Percentiles rank a stretch among this genome's conserved stretches.
These are phyloP conservation scores for Pandemis corylana DNA, from an alignment of 2,888 invertebrate genomes.

Conservation along the genomic window DNA sequence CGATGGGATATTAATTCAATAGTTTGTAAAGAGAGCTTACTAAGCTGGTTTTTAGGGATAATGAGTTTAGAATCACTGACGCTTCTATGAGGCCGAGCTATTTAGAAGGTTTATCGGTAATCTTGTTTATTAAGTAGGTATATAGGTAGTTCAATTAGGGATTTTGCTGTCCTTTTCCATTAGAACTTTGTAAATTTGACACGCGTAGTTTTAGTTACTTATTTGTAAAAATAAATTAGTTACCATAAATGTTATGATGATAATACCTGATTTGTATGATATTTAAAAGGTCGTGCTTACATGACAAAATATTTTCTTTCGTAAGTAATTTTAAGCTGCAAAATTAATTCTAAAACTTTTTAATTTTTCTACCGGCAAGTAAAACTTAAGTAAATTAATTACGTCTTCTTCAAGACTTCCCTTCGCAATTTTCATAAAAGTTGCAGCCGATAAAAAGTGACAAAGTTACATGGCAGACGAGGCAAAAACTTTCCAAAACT, in stretches of 20 bases:
- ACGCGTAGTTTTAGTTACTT: not conserved
- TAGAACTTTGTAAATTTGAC: not conserved
- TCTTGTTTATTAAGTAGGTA: not conserved
- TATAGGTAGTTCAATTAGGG: not conserved
- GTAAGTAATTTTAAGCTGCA: not conserved
- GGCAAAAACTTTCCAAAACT: slow-evolving; percentile 30
- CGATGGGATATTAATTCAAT: slow-evolving; percentile 53
- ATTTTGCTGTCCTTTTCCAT: not conserved
- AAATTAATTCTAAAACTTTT: not conserved
- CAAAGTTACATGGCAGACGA: slow-evolving; percentile 30
- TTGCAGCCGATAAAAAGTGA: slow-evolving; percentile 14
- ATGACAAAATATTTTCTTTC: not conserved
- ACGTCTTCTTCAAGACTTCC: not conserved
- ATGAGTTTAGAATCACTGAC: slow-evolving; percentile 54
- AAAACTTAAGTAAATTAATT: not conserved
- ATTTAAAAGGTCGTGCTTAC: not conserved
- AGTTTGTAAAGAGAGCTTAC: slow-evolving; percentile 56
- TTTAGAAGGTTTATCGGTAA: not conserved
- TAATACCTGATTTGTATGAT: not conserved
- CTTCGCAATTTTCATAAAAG: not conserved
- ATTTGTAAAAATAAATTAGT: not conserved
- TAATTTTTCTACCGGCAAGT: not conserved
- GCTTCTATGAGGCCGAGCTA: not conserved
- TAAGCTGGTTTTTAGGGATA: slow-evolving; percentile 63
- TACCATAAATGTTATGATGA: not conserved